Evolutionary conservation across 2,113 vertebrate species (phyloP).

Genomic region (Callocephalon fimbriatum): DNA sequence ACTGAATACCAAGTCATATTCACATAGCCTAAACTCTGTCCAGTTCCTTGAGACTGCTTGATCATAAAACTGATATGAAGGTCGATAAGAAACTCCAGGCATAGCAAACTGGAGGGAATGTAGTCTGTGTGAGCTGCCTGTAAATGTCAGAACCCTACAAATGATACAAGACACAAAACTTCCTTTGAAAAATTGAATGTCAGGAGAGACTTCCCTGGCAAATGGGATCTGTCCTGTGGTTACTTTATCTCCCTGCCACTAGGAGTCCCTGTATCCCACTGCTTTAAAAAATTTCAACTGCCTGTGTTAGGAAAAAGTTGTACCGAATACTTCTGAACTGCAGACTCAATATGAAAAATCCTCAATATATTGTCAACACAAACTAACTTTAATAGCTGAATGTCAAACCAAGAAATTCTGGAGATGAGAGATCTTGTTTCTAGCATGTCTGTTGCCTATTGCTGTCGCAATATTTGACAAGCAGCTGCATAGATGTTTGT

Average conservation of each 20-base stretch:
- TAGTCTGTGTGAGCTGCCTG: not conserved
- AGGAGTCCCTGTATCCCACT: constrained; percentile 40
- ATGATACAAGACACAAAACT: not conserved
- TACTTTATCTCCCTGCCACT: not conserved
- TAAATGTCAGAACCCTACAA: not conserved
- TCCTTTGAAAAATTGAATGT: not conserved
- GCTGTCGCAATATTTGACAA: not conserved
- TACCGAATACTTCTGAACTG: not conserved
- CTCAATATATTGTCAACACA: not conserved
- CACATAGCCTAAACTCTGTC: not conserved
- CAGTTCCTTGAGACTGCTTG: not conserved
- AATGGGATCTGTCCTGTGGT: not conserved
- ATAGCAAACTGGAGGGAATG: not conserved
- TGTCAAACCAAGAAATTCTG: not conserved
- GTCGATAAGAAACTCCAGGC: not conserved
- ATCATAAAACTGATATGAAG: not conserved
- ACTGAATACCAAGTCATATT: not conserved
- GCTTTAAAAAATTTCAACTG: not conserved
- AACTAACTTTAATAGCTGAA: not conserved
- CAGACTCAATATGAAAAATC: not conserved
- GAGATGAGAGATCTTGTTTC: not conserved
- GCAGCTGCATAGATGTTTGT: not conserved
- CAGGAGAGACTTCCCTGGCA: not conserved
- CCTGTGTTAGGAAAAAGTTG: not conserved
- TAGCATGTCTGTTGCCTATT: not conserved